Evolutionary conservation across 1,140 invertebrate genomes (phyloP).

Genomic region (Lineus longissimus): DNA sequence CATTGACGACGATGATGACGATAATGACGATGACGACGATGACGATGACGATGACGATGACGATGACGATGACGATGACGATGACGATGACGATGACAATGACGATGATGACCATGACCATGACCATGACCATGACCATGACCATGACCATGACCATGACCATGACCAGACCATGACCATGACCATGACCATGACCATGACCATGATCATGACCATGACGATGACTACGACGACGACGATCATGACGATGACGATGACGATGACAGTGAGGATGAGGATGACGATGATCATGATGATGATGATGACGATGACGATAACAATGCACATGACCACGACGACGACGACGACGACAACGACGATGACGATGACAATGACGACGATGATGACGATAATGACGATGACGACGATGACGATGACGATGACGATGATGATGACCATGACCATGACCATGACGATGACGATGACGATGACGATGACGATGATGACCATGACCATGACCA

Average conservation of each 20-base stretch:
- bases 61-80: constrained; percentile 4
- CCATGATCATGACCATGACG: no score
- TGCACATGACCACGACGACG: neutral
- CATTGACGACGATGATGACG: neutral
- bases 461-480: neutral
- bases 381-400: constrained; percentile 1
- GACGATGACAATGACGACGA: neutral
- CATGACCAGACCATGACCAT: no score
- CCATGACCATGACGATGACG: constrained; percentile 1
- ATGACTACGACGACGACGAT: no score
- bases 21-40: constrained; percentile 2
- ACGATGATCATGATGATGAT: neutral
- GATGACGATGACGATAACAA: constrained; percentile 2
- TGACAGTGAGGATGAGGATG: no score
- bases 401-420: constrained; percentile 2
- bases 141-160: no score
- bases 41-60: constrained; percentile 7
- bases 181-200: no score
- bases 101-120: constrained; percentile 3
- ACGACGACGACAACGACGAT: constrained; percentile 1
- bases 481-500: no score
- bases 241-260: no score
- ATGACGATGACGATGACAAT: constrained; percentile 4
- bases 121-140: no score
- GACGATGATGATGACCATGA: constrained; percentile 4